Evolutionary conservation across 1,140 invertebrate species (phyloP).

Genomic region (Leptinotarsa defecta): DNA sequence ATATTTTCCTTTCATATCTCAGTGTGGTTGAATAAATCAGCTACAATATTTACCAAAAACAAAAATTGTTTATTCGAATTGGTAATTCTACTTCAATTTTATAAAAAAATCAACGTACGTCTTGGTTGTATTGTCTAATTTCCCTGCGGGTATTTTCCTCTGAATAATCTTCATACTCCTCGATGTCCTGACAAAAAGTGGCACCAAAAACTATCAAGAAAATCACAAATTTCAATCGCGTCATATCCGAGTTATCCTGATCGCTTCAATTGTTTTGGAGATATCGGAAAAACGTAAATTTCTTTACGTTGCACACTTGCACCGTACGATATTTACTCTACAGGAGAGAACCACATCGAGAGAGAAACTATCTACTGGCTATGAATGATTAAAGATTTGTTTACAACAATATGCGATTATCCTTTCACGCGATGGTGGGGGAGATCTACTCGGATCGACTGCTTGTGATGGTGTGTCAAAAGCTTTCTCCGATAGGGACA

Average conservation of each 20-base stretch:
- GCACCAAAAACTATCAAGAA: slow-evolving; percentile 15
- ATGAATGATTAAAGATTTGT: slow-evolving; percentile 21
- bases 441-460: not conserved
- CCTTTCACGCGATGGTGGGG: slow-evolving; percentile 15
- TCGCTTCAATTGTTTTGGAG: no score
- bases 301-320: no score
- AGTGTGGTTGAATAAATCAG: no score
- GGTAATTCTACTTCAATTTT: no score
- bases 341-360: not conserved
- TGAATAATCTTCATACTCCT: slow-evolving; percentile 13
- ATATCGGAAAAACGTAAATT: no score
- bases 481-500: not conserved
- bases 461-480: not conserved
- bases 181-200: slow-evolving; percentile 29
- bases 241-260: not conserved
- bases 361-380: not conserved
- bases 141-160: slow-evolving; percentile 6
- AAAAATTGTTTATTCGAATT: no score
- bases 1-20: no score
- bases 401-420: slow-evolving; percentile 12
- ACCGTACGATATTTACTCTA: no score
- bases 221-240: not conserved
- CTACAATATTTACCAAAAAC: no score
- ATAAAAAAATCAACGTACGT: slow-evolving; percentile 16
- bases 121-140: slow-evolving; percentile 27